phyloP scores from a whole-genome alignment of 2,113 vertebrate genomes.

The Dolichallabes microphthalmus region DNA sequence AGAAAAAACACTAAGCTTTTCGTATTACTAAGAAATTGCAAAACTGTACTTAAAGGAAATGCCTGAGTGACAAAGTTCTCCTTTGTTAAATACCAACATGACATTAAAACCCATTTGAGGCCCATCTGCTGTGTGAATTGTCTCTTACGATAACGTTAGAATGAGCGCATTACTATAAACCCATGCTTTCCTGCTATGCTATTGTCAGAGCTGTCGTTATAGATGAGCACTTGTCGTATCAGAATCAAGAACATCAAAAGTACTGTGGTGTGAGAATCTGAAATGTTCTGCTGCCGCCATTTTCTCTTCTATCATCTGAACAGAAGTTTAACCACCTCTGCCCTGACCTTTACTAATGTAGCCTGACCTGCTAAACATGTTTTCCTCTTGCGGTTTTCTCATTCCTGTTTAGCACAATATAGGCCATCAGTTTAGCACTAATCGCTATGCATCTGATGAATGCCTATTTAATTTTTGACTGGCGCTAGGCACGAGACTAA shows the following conservation, averaged over 20 bases:
- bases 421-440: background rate
- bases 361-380: background rate
- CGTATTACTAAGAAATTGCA: background rate
- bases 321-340: background rate
- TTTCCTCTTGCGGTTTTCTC: background rate
- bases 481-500: background rate
- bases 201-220: background rate
- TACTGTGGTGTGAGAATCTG: background rate
- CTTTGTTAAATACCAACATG: background rate
- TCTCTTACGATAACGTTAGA: background rate
- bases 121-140: background rate
- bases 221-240: background rate
- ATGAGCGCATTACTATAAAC: background rate
- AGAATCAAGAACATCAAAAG: background rate
- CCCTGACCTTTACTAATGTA: background rate
- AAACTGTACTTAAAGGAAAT: background rate
- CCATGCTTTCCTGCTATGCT: background rate
- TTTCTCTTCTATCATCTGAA: background rate
- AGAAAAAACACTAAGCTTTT: background rate
- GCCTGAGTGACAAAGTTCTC: background rate
- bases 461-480: background rate
- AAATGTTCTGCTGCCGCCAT: background rate
- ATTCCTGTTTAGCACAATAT: background rate
- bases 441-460: background rate
- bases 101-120: background rate